Conservation (phyloP, 2,113 vertebrate species). For the Buteo buteo region DNA sequence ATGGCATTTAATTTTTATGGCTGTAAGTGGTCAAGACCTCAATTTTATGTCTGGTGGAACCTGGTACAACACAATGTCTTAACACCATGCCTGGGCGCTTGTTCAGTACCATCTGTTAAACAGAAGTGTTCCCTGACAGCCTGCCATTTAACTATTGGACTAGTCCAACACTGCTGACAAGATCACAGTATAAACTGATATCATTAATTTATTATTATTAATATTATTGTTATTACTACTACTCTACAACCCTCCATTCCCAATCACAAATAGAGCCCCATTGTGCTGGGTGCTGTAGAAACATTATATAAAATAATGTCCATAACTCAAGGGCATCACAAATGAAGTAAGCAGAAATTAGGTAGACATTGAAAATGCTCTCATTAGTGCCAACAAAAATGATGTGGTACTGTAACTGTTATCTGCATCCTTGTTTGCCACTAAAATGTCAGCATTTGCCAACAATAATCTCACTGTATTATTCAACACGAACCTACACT, state of each 20-base stretch:
- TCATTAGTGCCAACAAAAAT: background rate
- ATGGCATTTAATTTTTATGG: background rate
- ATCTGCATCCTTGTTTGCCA: background rate
- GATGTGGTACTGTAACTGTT: background rate
- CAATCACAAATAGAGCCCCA: background rate
- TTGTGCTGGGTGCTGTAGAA: background rate
- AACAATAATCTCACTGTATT: background rate
- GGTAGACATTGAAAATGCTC: background rate
- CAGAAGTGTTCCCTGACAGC: slow-evolving; percentile 35
- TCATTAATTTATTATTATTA: background rate
- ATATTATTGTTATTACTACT: background rate
- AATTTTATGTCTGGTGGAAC: slow-evolving; percentile 4
- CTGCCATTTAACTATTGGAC: background rate
- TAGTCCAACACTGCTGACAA: slow-evolving; percentile 2
- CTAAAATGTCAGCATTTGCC: slow-evolving; percentile 11
- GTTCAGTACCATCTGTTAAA: slow-evolving; percentile 16
- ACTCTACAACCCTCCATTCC: background rate
- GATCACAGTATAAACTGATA: background rate
- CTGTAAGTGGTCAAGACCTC: slow-evolving; percentile 25
- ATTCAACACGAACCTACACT: background rate
- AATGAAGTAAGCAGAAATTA: background rate
- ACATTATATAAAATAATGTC: background rate
- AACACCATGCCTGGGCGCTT: background rate
- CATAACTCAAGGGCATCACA: background rate
- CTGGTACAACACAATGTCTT: background rate